Base-by-base conservation (phyloP, 2,888 invertebrate genomes). In the Venusia cambrica region DNA sequence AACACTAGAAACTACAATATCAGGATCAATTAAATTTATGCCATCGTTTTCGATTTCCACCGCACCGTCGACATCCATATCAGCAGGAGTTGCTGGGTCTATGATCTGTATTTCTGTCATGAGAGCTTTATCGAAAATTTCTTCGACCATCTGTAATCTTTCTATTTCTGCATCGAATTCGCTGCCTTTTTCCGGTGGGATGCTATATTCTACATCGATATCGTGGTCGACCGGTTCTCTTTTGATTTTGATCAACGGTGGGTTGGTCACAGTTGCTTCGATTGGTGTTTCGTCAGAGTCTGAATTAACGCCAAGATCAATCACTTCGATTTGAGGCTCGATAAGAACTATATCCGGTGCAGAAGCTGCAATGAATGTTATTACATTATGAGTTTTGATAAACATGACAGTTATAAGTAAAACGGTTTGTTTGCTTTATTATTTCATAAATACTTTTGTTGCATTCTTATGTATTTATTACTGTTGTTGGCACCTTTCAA, bases 311-410 rank as follows among this genome's bases (percentile, higher is more conserved):
- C 56, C 63, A 6, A 76, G 48, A 19, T 73, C 67, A 18, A 84
- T 77, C 0, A 73, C 77, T 50, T 81, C 83, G 7, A 84, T 62
- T 1, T 45, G 50, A 3, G 70, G 71, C 46, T 84, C 84, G 1
- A 84, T 39, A 1, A 76, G 25, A 5, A 67, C 52, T 0, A 79
- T 21, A 20, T 80, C 80, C 1, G 70, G 67, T 10, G 53, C 66
- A 13, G 48, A 53, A 20, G 60, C 77, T 73, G 20, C 64, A 68
- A 34, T 12, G 2, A 8, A 7, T 33, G 13, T 12, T 7, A 16
- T 21, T 8, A 13, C 24, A 26, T 25, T 9, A 15, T 7, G 10
- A 11, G n/a, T 7, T 25, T 8, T 15, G 8, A 21, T 19, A 17
- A 12, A 52, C n/a, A n/a, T n/a, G n/a, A n/a, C n/a, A n/a, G n/a